Conservation (phyloP, 1,140 invertebrate genomes). For the Nasonia longicornis region DNA sequence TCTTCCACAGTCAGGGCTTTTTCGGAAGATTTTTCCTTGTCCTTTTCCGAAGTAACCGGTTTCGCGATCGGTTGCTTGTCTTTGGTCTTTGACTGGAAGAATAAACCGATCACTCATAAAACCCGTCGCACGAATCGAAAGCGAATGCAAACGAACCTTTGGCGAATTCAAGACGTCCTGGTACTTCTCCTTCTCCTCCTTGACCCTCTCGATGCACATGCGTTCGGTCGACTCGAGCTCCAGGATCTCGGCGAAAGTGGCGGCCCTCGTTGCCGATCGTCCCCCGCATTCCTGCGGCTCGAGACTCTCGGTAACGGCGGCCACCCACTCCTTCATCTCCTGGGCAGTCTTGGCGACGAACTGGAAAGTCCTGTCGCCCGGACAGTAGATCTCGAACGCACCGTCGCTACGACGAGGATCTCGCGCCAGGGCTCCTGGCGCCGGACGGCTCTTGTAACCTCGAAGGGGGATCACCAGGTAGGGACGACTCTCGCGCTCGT, state of each 20-base stretch:
- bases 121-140: not conserved
- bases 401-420: slow-evolving; percentile 58
- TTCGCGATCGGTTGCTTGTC: slow-evolving; percentile 24
- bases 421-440: slow-evolving; percentile 51
- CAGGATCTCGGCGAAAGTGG: slow-evolving; percentile 36
- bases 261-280: slow-evolving; percentile 12
- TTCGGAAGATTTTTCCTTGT: slow-evolving; percentile 19
- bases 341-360: slow-evolving; percentile 57
- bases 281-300: slow-evolving; percentile 43
- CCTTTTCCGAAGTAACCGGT: slow-evolving; percentile 9
- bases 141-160: slow-evolving; percentile 22
- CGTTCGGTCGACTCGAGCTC: slow-evolving; percentile 33
- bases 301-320: slow-evolving; percentile 50
- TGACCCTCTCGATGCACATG: slow-evolving; percentile 35
- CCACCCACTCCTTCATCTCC: slow-evolving; percentile 64
- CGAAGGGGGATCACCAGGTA: slow-evolving; percentile 54
- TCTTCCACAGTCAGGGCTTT: not conserved
- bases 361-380: slow-evolving; percentile 57
- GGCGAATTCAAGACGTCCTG: slow-evolving; percentile 35
- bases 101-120: not conserved
- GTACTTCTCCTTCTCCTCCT: slow-evolving; percentile 36
- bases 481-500: slow-evolving; percentile 57
- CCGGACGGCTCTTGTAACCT: slow-evolving; percentile 59
- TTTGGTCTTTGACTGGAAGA: slow-evolving; percentile 24
- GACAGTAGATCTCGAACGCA: slow-evolving; percentile 63